These are phyloP conservation scores for Helarctos malayanus DNA, from an alignment of 2,797 vertebrate genomes.

Conservation along the genomic window DNA sequence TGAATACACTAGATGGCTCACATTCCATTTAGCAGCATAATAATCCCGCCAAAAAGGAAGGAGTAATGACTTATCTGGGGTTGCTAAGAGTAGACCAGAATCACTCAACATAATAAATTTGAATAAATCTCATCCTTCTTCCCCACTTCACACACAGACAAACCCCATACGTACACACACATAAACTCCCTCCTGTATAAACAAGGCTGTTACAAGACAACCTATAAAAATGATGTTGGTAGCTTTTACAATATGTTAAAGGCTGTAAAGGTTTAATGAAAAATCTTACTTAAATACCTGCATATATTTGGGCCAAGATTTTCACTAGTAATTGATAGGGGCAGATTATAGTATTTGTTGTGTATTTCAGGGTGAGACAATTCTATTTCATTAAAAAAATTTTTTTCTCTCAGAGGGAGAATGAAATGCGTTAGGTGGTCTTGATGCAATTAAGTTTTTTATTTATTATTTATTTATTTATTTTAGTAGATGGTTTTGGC, in stretches of 20 bases:
- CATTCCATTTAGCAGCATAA: conserved; percentile 57
- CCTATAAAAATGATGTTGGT: not conserved
- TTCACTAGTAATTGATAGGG: not conserved
- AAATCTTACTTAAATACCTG: conserved; percentile 23
- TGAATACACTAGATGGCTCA: conserved; percentile 82
- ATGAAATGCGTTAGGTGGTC: conserved; percentile 20
- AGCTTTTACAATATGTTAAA: conserved; percentile 54
- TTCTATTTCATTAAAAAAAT: not conserved
- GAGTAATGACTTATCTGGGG: not conserved
- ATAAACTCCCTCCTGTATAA: not conserved
- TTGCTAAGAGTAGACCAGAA: conserved; percentile 27
- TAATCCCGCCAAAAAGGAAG: conserved; percentile 15
- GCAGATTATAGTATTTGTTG: not conserved
- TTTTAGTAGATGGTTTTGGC: not conserved
- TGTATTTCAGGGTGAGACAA: not conserved
- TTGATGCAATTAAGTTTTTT: not conserved
- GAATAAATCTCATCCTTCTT: conserved; percentile 35
- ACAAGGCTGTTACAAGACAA: not conserved
- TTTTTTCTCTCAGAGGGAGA: not conserved
- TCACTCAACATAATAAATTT: conserved; percentile 2
- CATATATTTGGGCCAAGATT: not conserved
- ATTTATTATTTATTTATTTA: not conserved
- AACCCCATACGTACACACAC: not conserved
- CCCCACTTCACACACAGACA: not conserved
- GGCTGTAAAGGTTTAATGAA: conserved; percentile 9